Conservation (phyloP, 2,113 vertebrate species). For the Zingel zingel region DNA sequence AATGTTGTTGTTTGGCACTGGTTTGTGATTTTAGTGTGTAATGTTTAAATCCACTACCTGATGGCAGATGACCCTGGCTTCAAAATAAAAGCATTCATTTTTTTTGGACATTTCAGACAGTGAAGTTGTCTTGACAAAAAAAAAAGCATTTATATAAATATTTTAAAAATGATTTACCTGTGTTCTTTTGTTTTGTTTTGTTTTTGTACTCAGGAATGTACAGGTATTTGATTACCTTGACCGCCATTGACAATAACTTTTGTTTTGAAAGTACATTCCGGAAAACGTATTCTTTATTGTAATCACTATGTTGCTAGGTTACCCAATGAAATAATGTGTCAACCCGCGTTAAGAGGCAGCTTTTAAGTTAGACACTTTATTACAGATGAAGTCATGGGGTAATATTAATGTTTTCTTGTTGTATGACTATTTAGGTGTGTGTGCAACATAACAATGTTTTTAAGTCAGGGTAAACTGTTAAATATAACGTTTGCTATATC, state of each 20-base stretch:
- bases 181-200: background rate
- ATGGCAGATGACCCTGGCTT: background rate
- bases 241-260: background rate
- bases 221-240: background rate
- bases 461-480: background rate
- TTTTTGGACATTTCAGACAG: background rate
- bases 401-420: background rate
- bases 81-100: background rate
- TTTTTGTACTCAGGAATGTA: background rate
- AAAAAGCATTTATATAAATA: background rate
- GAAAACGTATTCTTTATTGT: too few relatives aligned
- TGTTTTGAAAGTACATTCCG: background rate
- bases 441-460: background rate
- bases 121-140: background rate
- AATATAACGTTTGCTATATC: background rate
- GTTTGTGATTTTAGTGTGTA: background rate
- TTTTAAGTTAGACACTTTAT: background rate
- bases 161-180: too few relatives aligned
- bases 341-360: background rate
- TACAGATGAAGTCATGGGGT: conserved; percentile 29
- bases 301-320: conserved; percentile 5
- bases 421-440: background rate
- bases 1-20: background rate
- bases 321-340: background rate
- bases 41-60: too few relatives aligned